Evolutionary conservation across 1,140 invertebrate genomes (phyloP).

Genomic region (Hesperophylax magnus): DNA sequence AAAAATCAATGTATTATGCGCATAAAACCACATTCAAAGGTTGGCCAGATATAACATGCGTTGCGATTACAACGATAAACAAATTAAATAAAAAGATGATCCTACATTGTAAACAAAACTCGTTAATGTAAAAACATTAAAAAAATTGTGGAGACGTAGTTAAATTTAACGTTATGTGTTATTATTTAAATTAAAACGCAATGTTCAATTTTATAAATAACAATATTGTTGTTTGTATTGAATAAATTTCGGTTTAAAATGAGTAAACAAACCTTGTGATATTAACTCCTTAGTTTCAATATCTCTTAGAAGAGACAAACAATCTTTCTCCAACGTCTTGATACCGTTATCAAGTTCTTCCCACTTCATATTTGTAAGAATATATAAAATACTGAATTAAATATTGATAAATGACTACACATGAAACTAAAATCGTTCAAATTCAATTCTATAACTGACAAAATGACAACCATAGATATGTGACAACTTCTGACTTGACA

Average conservation of each 20-base stretch:
- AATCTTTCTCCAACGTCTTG: conserved; percentile 18
- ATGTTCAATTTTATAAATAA: too few relatives aligned
- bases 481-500: too few relatives aligned
- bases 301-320: conserved; percentile 5
- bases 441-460: not conserved
- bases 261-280: conserved; percentile 32
- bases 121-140: too few relatives aligned
- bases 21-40: too few relatives aligned
- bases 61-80: too few relatives aligned
- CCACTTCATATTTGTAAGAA: conserved; percentile 21
- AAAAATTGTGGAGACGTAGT: too few relatives aligned
- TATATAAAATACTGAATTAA: not conserved
- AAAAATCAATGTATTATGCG: too few relatives aligned
- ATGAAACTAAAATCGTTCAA: not conserved
- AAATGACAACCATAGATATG: not conserved
- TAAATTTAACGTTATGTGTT: too few relatives aligned
- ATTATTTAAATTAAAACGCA: too few relatives aligned
- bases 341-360: conserved; percentile 33
- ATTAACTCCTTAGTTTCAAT: conserved; percentile 39
- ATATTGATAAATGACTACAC: not conserved
- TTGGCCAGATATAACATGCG: too few relatives aligned
- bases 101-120: too few relatives aligned
- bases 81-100: too few relatives aligned
- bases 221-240: not conserved
- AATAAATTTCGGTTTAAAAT: not conserved